Evolutionary conservation across 2,888 invertebrate species (phyloP), one percentile per base, ranked within the genome.

Genomic region (Polydrusus pterygomalis): DNA sequence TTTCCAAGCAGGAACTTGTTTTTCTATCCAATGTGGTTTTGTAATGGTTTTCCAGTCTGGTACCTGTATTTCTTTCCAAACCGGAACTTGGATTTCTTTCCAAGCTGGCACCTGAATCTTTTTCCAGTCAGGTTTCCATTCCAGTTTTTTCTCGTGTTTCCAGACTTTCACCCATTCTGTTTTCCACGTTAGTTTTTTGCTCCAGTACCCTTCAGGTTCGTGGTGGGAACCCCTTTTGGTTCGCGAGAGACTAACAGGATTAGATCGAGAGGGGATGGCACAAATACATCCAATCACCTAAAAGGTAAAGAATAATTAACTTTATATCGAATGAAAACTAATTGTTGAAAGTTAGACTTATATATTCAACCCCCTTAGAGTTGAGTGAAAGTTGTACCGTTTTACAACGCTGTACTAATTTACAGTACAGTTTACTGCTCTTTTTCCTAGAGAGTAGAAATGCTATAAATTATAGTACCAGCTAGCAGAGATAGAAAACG

Each of bases 131-230:
- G 91, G 89, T 87, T 93, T 92, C 93, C 93, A 94, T 62, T 89
- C 88, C 70, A 93, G 89, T 85, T 95, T 94, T 81, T 94, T 94
- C 56, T 93, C 91, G 0, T 91, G 91, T 86, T 94, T 94, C 93
- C 93, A 94, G 34, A 93, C 88, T 84, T 93, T 91, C 81, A 93
- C 91, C 94, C 94, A 95, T 80, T 95, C 94, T 76, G 93, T 93
- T 87, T 95, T 95, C 95, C 95, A 96, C 34, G 91, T 91, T 58
- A 95, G 89, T 86, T 95, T 95, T 87, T 95, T 95, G 86, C 95
- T 93, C 94, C 94, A 95, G 80, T 92, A 91, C 75, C 95, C 95
- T 83, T 90, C 89, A 76, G 93, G 93, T 75, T 90, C 89, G 81
- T 91, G 90, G 81, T 91, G 90, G 80, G 91, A 90, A 80, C 91